A percentile compares a stretch with the other conserved stretches of the same genome.
Conservation (phyloP, 2,888 invertebrate species). For the Gymnosoma rotundatum region DNA sequence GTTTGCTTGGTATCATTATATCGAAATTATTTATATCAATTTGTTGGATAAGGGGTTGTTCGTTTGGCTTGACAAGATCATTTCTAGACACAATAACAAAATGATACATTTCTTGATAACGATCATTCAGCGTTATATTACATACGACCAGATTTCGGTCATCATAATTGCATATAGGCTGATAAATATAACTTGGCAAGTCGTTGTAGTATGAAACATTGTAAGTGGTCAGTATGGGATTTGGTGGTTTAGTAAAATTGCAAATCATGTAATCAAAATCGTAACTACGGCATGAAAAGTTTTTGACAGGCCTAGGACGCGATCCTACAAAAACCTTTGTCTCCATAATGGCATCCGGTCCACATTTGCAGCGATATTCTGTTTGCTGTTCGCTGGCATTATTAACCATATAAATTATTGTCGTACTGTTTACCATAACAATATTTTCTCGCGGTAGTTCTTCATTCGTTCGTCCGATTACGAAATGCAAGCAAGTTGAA, state of each 20-base stretch:
- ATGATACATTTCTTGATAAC: conserved; percentile 83
- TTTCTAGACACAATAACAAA: conserved; percentile 86
- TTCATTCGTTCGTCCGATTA: conserved; percentile 64
- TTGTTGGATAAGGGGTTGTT: conserved; percentile 70
- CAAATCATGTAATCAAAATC: conserved; percentile 90
- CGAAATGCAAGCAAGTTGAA: conserved; percentile 75
- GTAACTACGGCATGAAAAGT: conserved; percentile 88
- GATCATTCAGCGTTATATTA: conserved; percentile 75
- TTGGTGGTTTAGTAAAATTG: conserved; percentile 86
- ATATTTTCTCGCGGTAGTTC: conserved; percentile 64
- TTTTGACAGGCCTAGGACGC: conserved; percentile 85
- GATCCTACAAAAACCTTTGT: conserved; percentile 81
- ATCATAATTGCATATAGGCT: conserved; percentile 75
- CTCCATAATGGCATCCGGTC: conserved; percentile 74
- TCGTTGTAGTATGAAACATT: conserved; percentile 75
- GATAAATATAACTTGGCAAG: conserved; percentile 68
- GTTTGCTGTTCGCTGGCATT: conserved; percentile 75
- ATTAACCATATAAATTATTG: conserved; percentile 74
- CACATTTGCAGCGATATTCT: conserved; percentile 77
- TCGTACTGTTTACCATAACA: conserved; percentile 73
- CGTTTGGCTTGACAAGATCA: conserved; percentile 83
- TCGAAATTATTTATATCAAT: conserved; percentile 75
- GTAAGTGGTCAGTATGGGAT: conserved; percentile 84
- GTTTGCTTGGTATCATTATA: conserved; percentile 76
- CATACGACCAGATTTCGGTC: conserved; percentile 75